Evolutionary conservation across 1,140 invertebrate genomes (phyloP).

Genomic region (Aphelenchoides fujianensis): DNA sequence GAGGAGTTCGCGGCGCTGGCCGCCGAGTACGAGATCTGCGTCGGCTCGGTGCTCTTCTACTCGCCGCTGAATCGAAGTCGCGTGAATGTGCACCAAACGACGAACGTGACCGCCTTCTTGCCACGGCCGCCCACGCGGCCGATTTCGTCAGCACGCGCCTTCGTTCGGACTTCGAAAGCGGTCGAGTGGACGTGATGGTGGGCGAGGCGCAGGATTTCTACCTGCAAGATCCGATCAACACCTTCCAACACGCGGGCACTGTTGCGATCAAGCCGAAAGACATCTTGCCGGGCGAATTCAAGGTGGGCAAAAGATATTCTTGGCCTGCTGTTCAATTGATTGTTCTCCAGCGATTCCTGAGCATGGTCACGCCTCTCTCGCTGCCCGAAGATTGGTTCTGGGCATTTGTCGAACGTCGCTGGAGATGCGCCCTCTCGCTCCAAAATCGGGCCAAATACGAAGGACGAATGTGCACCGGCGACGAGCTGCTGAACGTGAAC

Average conservation of each 20-base stretch:
- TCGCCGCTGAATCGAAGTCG: slow-evolving; percentile 8
- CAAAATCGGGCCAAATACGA: slow-evolving; percentile 45
- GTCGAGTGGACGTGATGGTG: slow-evolving; percentile 48
- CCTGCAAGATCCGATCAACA: slow-evolving; percentile 45
- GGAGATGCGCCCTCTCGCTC: slow-evolving; percentile 50
- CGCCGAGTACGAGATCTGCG: slow-evolving; percentile 33
- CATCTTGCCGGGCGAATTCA: slow-evolving; percentile 45
- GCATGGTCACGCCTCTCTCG: slow-evolving; percentile 50
- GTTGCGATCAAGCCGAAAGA: slow-evolving; percentile 58
- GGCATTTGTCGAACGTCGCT: slow-evolving; percentile 52
- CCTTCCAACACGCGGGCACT: slow-evolving; percentile 49
- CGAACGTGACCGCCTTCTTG: slow-evolving; percentile 53
- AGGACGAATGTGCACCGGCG: slow-evolving; percentile 57
- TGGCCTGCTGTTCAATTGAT: background rate
- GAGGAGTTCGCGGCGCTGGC: slow-evolving; percentile 41
- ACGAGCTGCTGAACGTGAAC: slow-evolving; percentile 51
- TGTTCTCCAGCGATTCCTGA: slow-evolving; percentile 28
- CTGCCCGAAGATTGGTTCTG: slow-evolving; percentile 58
- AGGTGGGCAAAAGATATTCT: too few species aligned
- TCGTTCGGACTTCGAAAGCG: slow-evolving; percentile 12
- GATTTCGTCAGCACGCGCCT: slow-evolving; percentile 40
- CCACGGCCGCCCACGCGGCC: slow-evolving; percentile 48
- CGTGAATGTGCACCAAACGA: background rate
- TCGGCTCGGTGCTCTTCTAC: slow-evolving; percentile 18
- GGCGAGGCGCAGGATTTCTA: slow-evolving; percentile 59